phyloP scores from a whole-genome alignment of 2,797 vertebrate genomes.

The Spinibarbus caldwelli region DNA sequence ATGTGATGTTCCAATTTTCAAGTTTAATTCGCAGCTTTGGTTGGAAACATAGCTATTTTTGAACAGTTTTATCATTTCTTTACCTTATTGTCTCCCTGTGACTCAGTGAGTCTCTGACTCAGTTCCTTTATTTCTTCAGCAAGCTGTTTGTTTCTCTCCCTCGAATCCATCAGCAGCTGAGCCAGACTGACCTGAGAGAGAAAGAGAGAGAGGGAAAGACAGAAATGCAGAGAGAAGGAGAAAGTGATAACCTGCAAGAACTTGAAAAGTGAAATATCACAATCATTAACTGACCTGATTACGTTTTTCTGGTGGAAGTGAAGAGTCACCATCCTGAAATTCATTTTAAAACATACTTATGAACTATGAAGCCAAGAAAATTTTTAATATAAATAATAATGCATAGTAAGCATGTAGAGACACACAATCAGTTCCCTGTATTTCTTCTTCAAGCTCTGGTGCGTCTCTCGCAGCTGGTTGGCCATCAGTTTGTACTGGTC shows the following conservation, averaged over 20 bases:
- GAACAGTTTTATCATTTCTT: not conserved
- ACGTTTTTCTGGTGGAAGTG: slow-evolving; percentile 94
- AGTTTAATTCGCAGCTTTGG: not conserved
- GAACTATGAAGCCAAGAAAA: not conserved
- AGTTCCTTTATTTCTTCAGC: slow-evolving; percentile 93
- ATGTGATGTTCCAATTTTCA: not conserved
- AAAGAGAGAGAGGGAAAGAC: too few species aligned
- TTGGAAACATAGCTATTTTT: not conserved
- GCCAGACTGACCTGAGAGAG: slow-evolving; percentile 91
- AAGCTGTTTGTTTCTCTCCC: slow-evolving; percentile 86
- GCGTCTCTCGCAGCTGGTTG: slow-evolving; percentile 93
- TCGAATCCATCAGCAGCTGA: slow-evolving; percentile 89
- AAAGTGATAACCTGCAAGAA: not conserved
- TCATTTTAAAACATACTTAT: not conserved
- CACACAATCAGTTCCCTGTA: slow-evolving; percentile 94
- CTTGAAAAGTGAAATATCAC: not conserved
- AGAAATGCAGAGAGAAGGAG: not conserved
- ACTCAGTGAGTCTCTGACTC: slow-evolving; percentile 90
- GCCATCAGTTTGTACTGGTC: slow-evolving; percentile 99
- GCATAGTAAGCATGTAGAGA: slow-evolving; percentile 22
- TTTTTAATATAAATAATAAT: not conserved
- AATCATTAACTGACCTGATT: slow-evolving; percentile 84
- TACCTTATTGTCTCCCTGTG: slow-evolving; percentile 98
- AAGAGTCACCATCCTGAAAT: slow-evolving; percentile 91
- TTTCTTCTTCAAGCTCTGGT: slow-evolving; percentile 96